Evolutionary conservation across 1,140 invertebrate genomes (phyloP).

Genomic region (Cyclargus thomasi): DNA sequence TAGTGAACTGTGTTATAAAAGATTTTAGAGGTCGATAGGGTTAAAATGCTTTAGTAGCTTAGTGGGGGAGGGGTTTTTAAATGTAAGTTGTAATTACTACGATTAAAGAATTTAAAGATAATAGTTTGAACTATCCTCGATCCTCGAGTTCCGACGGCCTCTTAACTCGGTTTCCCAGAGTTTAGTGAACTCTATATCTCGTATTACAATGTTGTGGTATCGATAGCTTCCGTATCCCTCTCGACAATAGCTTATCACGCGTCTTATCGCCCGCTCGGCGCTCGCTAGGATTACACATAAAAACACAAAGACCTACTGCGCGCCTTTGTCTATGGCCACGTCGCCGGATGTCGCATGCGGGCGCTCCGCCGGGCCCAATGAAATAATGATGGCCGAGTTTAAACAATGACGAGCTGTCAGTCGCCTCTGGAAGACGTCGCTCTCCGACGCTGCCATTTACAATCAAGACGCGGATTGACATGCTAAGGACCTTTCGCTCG

Average conservation of each 20-base stretch:
- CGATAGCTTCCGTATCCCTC: not conserved
- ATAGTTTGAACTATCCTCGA: too few relatives aligned
- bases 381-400: conserved; percentile 52
- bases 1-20: not conserved
- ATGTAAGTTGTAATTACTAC: too few relatives aligned
- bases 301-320: conserved; percentile 41
- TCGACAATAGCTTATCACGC: not conserved
- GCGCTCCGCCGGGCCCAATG: conserved; percentile 48
- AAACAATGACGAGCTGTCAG: conserved; percentile 43
- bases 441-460: conserved; percentile 36
- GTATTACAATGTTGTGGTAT: conserved; percentile 1
- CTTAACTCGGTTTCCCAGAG: not conserved
- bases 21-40: too few relatives aligned
- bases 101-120: too few relatives aligned
- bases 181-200: not conserved
- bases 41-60: too few relatives aligned
- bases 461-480: conserved; percentile 23
- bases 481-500: not conserved
- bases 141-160: too few relatives aligned
- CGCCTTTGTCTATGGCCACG: conserved; percentile 58
- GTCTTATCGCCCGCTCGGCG: not conserved
- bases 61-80: too few relatives aligned
- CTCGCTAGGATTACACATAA: conserved; percentile 7
- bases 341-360: conserved; percentile 59
- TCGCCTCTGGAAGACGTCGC: conserved; percentile 34